Evolutionary conservation across 2,888 invertebrate species (phyloP), one percentile per base, ranked within the genome.

Genomic region (Parochlus steinenii): DNA sequence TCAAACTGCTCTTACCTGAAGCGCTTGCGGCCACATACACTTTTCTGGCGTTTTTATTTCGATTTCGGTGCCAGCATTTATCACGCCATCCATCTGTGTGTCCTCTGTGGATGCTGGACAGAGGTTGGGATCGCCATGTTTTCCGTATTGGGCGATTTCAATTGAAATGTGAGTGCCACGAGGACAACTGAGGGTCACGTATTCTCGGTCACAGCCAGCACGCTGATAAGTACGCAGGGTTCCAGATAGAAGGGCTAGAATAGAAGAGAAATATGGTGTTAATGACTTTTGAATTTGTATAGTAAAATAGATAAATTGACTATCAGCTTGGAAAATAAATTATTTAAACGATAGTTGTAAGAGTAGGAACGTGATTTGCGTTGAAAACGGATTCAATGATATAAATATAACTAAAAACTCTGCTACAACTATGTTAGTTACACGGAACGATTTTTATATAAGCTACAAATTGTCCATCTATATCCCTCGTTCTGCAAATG

Each of bases 201-300:
- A 69, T 51, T 92, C 83, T 42, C 85, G 83, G 62, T 92, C 89
- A 61, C 95, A 95, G 33, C 86, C 86, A 31, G 85, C 85, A 44
- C 80, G 74, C 54, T 90, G 85, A 60, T 87, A 87, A 29, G 87
- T 89, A 51, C 85, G 70, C 47, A 95, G 67, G 19, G 89, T 89
- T 46, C 87, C 87, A 49, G 86, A 75, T 47, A 95, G 73, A 45
- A 90, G 69, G 54, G 83, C 93, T 93, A 69, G 45, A 60, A 52
- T 45, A 46, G 47, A 45, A 47, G 47, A 43, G 42, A 39, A 42
- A 41, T 38, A 8, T 11, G n/a, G n/a, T n/a, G n/a, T n/a, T n/a
- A n/a, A n/a, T n/a, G n/a, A n/a, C n/a, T n/a, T n/a, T n/a, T n/a
- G n/a, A n/a, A n/a, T n/a, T n/a, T n/a, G n/a, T n/a, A n/a, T n/a